Percentiles rank a stretch among this genome's conserved stretches.
Conservation (phyloP, 2,797 vertebrate genomes). For the Thalassophryne amazonica region DNA sequence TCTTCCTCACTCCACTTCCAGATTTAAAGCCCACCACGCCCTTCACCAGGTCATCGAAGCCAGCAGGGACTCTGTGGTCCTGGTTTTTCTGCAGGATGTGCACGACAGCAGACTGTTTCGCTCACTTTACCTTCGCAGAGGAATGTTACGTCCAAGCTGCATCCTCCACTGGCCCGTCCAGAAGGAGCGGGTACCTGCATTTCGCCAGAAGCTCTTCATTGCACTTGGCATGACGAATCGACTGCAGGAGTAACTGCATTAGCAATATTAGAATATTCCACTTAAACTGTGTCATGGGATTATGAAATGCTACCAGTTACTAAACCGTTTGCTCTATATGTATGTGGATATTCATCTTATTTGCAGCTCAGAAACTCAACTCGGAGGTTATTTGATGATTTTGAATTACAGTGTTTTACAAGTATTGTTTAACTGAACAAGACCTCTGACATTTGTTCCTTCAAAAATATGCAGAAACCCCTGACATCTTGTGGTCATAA, state of each 20-base stretch:
- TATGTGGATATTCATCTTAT: not conserved
- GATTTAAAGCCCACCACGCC: slow-evolving; percentile 90
- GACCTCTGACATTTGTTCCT: not conserved
- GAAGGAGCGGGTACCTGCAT: slow-evolving; percentile 82
- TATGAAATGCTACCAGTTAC: not conserved
- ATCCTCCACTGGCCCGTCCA: slow-evolving; percentile 90
- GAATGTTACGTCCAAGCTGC: slow-evolving; percentile 88
- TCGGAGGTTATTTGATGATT: no score
- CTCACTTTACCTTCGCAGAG: slow-evolving; percentile 85
- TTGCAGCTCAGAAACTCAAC: no score
- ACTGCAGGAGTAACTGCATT: slow-evolving; percentile 40
- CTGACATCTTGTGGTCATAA: slow-evolving; percentile 37
- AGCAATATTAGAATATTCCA: not conserved
- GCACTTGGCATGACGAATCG: slow-evolving; percentile 86
- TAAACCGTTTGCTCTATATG: not conserved
- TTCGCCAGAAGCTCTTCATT: slow-evolving; percentile 85
- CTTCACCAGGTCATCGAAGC: slow-evolving; percentile 90
- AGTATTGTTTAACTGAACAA: not conserved
- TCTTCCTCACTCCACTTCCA: slow-evolving; percentile 45
- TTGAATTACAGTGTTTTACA: not conserved
- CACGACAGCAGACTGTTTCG: slow-evolving; percentile 87
- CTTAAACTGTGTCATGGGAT: not conserved
- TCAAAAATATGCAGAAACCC: not conserved
- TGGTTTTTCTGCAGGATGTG: slow-evolving; percentile 91
- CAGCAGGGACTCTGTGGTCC: slow-evolving; percentile 89